These are phyloP conservation scores for Drosophila kambysellisi DNA, from an alignment of 2,888 invertebrate species.

Conservation along the genomic window DNA sequence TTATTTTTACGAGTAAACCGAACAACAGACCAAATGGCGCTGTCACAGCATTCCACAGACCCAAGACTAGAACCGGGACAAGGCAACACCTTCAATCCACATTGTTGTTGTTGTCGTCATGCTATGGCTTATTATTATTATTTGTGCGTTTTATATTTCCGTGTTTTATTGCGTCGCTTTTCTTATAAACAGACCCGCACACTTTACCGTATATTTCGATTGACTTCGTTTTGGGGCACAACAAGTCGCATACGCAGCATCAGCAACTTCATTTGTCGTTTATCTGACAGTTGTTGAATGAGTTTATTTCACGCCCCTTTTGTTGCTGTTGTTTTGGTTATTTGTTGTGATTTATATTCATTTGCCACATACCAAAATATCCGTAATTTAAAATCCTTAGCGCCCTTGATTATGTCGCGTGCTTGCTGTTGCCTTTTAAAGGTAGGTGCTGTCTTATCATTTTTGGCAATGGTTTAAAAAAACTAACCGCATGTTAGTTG, in stretches of 20 bases:
- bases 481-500: conserved; percentile 65
- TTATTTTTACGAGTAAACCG: conserved; percentile 71
- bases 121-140: conserved; percentile 75
- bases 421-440: conserved; percentile 29
- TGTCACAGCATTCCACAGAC: conserved; percentile 23
- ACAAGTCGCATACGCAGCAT: conserved; percentile 67
- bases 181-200: conserved; percentile 36
- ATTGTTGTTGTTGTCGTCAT: conserved; percentile 35
- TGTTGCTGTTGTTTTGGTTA: conserved; percentile 17
- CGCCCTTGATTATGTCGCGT: conserved; percentile 33
- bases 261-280: conserved; percentile 71
- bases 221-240: conserved; percentile 51
- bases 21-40: conserved; percentile 29
- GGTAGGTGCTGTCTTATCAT: conserved; percentile 47
- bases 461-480: conserved; percentile 19
- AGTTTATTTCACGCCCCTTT: conserved; percentile 40
- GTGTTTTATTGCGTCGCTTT: conserved; percentile 74
- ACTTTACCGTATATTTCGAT: conserved; percentile 50
- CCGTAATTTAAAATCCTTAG: conserved; percentile 51
- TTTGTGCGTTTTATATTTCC: conserved; percentile 79
- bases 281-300: conserved; percentile 68
- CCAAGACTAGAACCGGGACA: conserved; percentile 16
- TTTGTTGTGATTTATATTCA: conserved; percentile 65
- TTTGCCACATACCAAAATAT: conserved; percentile 45
- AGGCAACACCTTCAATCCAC: conserved; percentile 46